Conservation (phyloP, 2,113 vertebrate species). For the Xiphorhynchus elegans region DNA sequence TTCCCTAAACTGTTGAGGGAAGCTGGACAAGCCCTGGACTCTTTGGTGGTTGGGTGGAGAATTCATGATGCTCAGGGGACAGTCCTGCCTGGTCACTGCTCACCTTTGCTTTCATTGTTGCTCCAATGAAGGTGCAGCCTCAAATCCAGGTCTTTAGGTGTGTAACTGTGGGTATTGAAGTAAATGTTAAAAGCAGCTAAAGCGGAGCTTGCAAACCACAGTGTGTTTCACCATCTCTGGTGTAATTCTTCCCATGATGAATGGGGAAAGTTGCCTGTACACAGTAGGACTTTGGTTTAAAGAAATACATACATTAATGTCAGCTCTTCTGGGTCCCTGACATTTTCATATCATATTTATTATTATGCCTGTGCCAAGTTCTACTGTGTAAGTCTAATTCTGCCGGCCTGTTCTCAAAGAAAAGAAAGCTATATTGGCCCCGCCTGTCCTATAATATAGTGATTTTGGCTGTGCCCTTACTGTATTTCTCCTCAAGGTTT, state of each 20-base stretch:
- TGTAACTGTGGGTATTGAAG: background rate
- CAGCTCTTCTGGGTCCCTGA: constrained; percentile 12
- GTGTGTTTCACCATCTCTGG: background rate
- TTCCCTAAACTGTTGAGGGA: background rate
- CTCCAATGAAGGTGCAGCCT: background rate
- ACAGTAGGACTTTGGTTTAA: constrained; percentile 3
- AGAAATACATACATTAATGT: background rate
- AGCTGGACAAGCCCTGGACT: background rate
- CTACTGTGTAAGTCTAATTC: constrained; percentile 29
- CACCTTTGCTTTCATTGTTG: rapidly evolving
- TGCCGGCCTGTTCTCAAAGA: constrained; percentile 13
- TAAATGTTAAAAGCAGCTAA: background rate
- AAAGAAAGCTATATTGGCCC: constrained; percentile 23
- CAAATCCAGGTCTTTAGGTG: background rate
- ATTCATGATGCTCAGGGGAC: rapidly evolving
- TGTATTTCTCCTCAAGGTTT: constrained; percentile 13
- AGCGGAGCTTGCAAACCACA: background rate
- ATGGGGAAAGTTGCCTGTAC: background rate
- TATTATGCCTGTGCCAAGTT: constrained; percentile 28
- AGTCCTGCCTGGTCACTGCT: background rate
- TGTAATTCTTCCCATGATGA: background rate
- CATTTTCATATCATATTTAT: constrained; percentile 40
- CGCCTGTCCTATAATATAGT: background rate
- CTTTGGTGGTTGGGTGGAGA: background rate
- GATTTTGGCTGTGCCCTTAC: constrained; percentile 18